Evolutionary conservation across 2,888 invertebrate species (phyloP), one percentile per base, ranked within the genome.

Genomic region (Dione vanillae): DNA sequence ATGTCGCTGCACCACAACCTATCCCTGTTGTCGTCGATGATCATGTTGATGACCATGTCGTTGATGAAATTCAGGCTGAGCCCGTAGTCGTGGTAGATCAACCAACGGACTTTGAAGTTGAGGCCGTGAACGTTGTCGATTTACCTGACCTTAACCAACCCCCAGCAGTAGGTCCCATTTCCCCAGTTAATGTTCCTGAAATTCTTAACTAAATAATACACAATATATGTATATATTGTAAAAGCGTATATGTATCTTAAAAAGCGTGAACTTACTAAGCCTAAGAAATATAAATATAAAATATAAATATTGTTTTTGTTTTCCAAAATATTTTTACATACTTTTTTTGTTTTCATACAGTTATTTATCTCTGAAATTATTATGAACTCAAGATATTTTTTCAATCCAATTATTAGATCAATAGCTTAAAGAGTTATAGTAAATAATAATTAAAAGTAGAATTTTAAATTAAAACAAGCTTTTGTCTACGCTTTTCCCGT

Each of bases 1-100:
- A 14, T 10, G 56, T 56, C 11, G 37, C 16, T 56, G 37, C 11
- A 6, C 56, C 56, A 16, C 16, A 62, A 6, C 59, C 70, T 10
- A 51, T 47, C 6, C 71, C 71, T 41, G 69, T 73, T 64, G 64
- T 73, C 12, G 65, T 72, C 2, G 69, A 65, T 1, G 73, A 35
- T 62, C n/a, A 69, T 70, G 67, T 59, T 11, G 59, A 59, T 0
- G 27, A 27, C 5, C 2, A 2, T 27, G 27, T 27, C 5, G 27
- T 27, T 5, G 45, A 64, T 2, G 73, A 71, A 1, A 54, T 67
- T 35, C 47, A 6, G 12, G 47, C 10, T 70, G 16, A 37, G 2
- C 65, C 71, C 52, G 68, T 68, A 1, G 20, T 65, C 14, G 70
- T 70, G 10, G 62, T 64, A n/a, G 62, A 64, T 0, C 16, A 54